phyloP scores from a whole-genome alignment of 2,113 vertebrate species.

The Illadopsis cleaveri region DNA sequence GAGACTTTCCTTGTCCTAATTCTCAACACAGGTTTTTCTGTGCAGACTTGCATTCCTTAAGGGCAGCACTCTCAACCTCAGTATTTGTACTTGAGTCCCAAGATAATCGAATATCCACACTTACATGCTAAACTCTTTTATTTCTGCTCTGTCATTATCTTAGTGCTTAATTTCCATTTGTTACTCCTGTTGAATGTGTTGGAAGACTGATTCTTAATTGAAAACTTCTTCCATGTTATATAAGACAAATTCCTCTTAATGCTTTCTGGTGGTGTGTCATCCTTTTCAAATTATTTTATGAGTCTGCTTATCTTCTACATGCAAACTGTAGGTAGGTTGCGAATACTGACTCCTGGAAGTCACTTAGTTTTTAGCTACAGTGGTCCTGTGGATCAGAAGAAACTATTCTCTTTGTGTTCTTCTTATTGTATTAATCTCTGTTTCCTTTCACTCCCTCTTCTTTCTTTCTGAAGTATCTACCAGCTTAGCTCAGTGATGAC shows the following conservation, averaged over 20 bases:
- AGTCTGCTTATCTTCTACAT: neutral
- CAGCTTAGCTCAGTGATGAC: neutral
- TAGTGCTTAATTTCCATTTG: neutral
- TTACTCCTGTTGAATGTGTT: neutral
- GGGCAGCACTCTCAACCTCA: neutral
- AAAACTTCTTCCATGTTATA: neutral
- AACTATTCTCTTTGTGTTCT: neutral
- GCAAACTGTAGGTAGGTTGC: neutral
- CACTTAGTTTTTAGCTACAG: neutral
- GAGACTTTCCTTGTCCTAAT: neutral
- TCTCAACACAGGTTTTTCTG: neutral
- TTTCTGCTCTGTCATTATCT: neutral
- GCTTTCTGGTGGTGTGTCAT: neutral
- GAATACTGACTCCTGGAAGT: neutral
- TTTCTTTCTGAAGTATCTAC: neutral
- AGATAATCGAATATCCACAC: neutral
- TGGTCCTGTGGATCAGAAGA: neutral
- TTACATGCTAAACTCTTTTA: neutral
- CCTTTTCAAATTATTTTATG: neutral
- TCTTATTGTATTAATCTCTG: neutral
- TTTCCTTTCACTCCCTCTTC: neutral
- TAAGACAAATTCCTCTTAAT: neutral
- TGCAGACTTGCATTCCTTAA: neutral
- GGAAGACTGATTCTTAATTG: neutral
- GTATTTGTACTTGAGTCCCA: neutral